These are phyloP conservation scores for Tetrapedia diversipes DNA, from an alignment of 2,888 invertebrate species.

Conservation along the genomic window DNA sequence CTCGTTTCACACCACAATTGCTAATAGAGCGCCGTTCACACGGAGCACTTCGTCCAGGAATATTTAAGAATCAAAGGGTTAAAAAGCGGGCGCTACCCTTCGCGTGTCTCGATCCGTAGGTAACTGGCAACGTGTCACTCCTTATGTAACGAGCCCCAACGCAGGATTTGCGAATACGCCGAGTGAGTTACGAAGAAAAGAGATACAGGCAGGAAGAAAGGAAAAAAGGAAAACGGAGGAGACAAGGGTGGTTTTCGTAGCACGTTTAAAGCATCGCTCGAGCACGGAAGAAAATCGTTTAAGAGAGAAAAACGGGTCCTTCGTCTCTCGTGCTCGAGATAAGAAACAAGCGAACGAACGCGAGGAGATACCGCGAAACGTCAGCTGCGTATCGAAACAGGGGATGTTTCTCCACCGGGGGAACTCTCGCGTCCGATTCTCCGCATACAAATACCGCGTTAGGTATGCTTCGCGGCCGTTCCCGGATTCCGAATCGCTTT, in stretches of 20 bases:
- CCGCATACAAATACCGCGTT: background rate
- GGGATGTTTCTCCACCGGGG: background rate
- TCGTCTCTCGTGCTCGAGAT: background rate
- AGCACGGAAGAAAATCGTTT: background rate
- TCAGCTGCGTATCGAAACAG: conserved; percentile 7
- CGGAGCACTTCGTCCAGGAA: too few relatives aligned
- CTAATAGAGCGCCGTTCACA: too few relatives aligned
- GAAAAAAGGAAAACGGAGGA: background rate
- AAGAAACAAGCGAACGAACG: background rate
- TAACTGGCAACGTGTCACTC: conserved; percentile 36
- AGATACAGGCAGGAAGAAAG: background rate
- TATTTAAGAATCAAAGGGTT: too few relatives aligned
- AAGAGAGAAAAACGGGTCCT: background rate
- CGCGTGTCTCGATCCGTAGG: background rate
- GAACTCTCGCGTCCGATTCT: background rate
- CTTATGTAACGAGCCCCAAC: too few relatives aligned
- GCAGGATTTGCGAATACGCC: too few relatives aligned
- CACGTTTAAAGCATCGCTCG: background rate
- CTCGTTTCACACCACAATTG: too few relatives aligned
- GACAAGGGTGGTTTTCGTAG: background rate
- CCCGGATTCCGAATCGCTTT: background rate
- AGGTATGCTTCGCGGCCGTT: background rate
- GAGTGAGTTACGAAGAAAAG: background rate
- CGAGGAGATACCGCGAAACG: background rate
- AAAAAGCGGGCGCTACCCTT: background rate